Conservation (phyloP, 1,140 invertebrate genomes). For the Orchestia grillus region DNA sequence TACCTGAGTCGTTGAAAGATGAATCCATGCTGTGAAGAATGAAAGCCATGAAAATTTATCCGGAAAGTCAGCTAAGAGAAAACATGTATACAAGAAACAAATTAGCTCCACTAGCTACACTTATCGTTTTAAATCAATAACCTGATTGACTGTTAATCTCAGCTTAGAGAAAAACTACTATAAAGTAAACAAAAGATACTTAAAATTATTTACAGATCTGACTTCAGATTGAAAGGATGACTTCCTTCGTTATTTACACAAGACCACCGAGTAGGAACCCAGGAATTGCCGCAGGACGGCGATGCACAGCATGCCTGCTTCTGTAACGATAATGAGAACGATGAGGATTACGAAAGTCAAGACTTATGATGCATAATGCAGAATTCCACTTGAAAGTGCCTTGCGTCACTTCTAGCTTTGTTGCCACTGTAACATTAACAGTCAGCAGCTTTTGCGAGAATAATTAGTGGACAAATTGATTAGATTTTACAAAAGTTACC, state of each 20-base stretch:
- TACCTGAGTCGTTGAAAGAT: background rate
- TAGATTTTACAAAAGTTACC: background rate
- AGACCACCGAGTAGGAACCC: background rate
- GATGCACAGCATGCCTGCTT: background rate
- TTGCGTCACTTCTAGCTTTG: background rate
- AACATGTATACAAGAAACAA: background rate
- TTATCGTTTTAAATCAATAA: background rate
- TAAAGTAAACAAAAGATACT: background rate
- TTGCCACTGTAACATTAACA: background rate
- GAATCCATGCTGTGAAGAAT: background rate
- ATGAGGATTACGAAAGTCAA: background rate
- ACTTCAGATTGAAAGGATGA: background rate
- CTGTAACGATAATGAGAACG: background rate
- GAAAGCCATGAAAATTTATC: background rate
- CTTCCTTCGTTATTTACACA: background rate
- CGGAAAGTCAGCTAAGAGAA: background rate
- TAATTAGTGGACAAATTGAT: background rate
- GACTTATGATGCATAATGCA: background rate
- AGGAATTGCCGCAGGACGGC: background rate
- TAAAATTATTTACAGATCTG: background rate
- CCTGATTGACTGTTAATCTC: background rate
- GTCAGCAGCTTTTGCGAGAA: background rate
- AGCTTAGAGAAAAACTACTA: background rate
- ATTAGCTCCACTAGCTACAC: background rate
- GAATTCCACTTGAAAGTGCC: background rate